Evolutionary conservation across 2,888 invertebrate genomes (phyloP).

Genomic region (Tuberolachnus salignus): DNA sequence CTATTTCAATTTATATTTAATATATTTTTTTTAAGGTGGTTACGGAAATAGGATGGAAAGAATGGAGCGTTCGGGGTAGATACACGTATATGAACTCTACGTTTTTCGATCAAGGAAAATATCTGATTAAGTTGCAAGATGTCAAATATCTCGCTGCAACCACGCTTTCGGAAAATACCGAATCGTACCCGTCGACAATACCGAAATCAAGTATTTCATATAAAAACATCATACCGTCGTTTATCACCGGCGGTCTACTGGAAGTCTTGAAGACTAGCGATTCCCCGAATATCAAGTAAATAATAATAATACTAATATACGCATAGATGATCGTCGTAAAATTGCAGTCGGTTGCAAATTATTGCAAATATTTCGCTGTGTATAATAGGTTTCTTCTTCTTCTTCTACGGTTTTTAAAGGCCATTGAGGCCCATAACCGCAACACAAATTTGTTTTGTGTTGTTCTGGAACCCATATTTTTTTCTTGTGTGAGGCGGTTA

Average conservation of each 20-base stretch:
- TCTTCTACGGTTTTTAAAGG: no score
- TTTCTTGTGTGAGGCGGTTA: no score
- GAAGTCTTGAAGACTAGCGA: constrained; percentile 30
- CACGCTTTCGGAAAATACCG: constrained; percentile 41
- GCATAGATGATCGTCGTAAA: no score
- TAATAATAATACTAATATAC: no score
- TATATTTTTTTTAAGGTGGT: constrained; percentile 4
- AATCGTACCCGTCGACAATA: constrained; percentile 15
- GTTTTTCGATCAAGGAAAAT: constrained; percentile 59
- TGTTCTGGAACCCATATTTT: no score
- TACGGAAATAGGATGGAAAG: constrained; percentile 52
- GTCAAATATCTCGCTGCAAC: constrained; percentile 23
- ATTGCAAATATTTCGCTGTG: no score
- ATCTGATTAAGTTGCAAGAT: constrained; percentile 37
- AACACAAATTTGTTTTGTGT: no score
- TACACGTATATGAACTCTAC: constrained; percentile 77
- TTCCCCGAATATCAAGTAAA: constrained; percentile 39
- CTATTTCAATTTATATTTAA: no score
- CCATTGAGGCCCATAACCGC: no score
- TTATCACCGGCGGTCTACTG: constrained; percentile 33
- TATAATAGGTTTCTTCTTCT: no score
- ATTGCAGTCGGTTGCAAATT: no score
- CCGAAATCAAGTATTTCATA: constrained; percentile 48
- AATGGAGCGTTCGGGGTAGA: constrained; percentile 67
- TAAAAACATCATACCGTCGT: constrained; percentile 12